Percentiles rank a stretch among this genome's conserved stretches.
Evolutionary conservation across 2,113 vertebrate species (phyloP).

Genomic region (Mohoua ochrocephala): DNA sequence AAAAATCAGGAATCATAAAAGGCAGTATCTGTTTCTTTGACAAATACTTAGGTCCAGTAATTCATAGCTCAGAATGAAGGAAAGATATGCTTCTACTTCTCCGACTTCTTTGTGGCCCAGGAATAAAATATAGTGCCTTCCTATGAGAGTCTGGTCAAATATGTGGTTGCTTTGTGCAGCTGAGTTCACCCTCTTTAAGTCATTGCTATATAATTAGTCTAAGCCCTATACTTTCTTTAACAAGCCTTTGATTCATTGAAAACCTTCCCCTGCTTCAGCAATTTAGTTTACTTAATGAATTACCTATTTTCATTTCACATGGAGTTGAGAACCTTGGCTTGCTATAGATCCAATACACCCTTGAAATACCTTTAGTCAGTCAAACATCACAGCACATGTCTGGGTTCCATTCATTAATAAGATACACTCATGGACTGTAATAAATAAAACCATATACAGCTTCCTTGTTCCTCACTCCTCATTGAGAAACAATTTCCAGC

Average conservation of each 20-base stretch:
- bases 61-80: not conserved
- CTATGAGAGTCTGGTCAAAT: not conserved
- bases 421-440: not conserved
- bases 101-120: not conserved
- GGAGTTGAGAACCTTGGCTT: not conserved
- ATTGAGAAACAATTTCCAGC: not conserved
- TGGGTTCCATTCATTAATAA: not conserved
- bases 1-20: not conserved
- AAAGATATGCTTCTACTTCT: not conserved
- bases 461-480: not conserved
- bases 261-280: not conserved
- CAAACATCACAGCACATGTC: not conserved
- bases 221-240: not conserved
- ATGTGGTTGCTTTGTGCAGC: not conserved
- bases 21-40: not conserved
- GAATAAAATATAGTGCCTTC: not conserved
- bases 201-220: not conserved
- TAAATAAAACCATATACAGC: not conserved
- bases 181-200: not conserved
- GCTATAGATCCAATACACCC: not conserved
- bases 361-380: not conserved
- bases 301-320: not conserved
- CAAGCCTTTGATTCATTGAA: not conserved
- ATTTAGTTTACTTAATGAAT: not conserved
- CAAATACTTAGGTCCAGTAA: not conserved